Evolutionary conservation across 2,888 invertebrate species (phyloP).

Genomic region (Metallyticus violacea): DNA sequence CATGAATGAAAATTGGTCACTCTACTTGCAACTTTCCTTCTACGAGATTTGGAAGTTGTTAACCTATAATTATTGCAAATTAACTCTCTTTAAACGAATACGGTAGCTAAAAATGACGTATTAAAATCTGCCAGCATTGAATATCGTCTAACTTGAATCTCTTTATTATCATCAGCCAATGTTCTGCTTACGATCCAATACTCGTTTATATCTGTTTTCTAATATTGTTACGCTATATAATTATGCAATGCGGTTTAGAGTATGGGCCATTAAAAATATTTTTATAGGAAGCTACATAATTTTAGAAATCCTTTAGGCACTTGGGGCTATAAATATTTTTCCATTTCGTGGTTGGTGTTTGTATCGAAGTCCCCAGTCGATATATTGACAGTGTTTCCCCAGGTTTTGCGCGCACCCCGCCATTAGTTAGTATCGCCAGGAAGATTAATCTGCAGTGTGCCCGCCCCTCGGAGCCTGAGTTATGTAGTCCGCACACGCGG

Average conservation of each 20-base stretch:
- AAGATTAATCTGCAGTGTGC: neutral
- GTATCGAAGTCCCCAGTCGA: neutral
- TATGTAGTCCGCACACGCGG: neutral
- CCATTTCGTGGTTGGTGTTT: neutral
- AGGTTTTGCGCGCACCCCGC: neutral
- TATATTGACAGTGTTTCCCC: neutral
- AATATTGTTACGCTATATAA: neutral
- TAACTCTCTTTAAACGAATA: no score
- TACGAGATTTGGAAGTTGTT: no score
- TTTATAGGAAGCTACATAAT: neutral
- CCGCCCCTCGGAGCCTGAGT: neutral
- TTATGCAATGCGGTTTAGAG: neutral
- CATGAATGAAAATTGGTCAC: no score
- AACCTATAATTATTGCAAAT: no score
- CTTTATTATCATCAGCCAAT: no score
- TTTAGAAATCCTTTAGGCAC: neutral
- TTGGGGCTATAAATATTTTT: neutral
- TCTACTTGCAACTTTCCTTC: no score
- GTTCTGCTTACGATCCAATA: neutral
- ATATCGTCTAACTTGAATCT: no score
- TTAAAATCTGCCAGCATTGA: no score
- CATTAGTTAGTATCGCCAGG: neutral
- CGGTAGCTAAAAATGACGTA: no score
- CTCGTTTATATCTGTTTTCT: neutral
- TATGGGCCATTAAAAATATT: neutral